Evolutionary conservation across 1,140 invertebrate species (phyloP), one percentile per base, ranked within the genome.

Genomic region (Drosophila kepulauana): DNA sequence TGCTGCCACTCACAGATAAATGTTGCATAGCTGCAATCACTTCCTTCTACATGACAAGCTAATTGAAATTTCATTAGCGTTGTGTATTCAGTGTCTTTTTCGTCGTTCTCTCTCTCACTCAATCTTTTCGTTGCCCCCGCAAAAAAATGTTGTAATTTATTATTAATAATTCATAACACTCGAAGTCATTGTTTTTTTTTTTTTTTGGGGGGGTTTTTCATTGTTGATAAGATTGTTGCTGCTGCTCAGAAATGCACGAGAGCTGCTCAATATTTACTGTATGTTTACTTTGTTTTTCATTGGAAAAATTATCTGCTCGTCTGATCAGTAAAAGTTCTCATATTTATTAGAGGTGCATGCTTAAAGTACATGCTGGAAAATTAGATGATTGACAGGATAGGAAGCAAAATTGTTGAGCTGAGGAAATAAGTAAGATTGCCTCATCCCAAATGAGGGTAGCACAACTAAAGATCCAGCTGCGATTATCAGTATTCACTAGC

Each of bases 31-130:
- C 54, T 63, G 57, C 65, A 78, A 66, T 16, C 84, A 84, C 68
- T 89, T 88, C 70, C 78, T 81, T 45, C 58, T 30, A 82, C 65
- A 76, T 81, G 78, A 89, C 85, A 89, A 88, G 71, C 85, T 89
- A 89, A 89, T 89, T 89, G 85, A 89, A 89, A 89, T 89, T 89
- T 89, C 85, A 85, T 89, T 89, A 85, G 81, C 85, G 86, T 85
- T 70, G 70, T 78, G 66, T 70, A 65, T 56, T 48, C 56, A 72
- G 11, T n/a, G 30, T 51, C 7, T 11, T 10, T 25, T 11, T 30
- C 8, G 1, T 1, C 30, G 5, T 20, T 25, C 8, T 49, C 20
- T 15, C 7, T 20, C 15, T 20, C 20, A 15, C 2, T 7, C 11
- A 10, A 3, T 35, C 28, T 10, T 11, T 41, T 7, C 10, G 3